A percentile compares a stretch with the other conserved stretches of the same genome.
phyloP scores from a whole-genome alignment of 2,888 invertebrate species.

The Dendrolimus houi region DNA sequence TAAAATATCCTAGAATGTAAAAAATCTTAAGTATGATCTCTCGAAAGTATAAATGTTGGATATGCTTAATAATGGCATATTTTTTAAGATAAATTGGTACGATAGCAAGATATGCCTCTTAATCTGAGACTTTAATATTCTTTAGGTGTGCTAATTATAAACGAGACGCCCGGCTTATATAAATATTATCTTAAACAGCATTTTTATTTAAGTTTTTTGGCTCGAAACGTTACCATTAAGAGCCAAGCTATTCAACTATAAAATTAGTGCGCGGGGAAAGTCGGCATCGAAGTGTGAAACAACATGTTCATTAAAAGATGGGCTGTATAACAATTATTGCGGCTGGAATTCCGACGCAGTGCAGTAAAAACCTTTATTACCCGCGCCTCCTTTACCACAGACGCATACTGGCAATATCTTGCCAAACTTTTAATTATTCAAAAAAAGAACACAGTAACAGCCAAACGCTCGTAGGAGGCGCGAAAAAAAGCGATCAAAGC shows the following conservation, averaged over 20 bases:
- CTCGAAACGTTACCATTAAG: too few relatives aligned
- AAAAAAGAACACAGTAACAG: slow-evolving; percentile 28
- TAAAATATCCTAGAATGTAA: not conserved
- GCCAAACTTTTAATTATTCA: slow-evolving; percentile 55
- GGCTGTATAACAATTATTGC: slow-evolving; percentile 31
- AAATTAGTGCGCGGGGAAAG: too few relatives aligned
- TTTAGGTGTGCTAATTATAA: not conserved
- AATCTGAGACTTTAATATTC: not conserved
- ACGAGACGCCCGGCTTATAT: not conserved
- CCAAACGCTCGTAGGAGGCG: slow-evolving; percentile 2
- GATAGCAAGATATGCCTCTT: not conserved
- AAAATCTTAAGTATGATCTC: not conserved
- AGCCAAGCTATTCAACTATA: too few relatives aligned
- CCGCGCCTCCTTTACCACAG: slow-evolving; percentile 24
- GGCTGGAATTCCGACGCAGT: slow-evolving; percentile 29
- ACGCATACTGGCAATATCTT: slow-evolving; percentile 29
- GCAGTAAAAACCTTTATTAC: slow-evolving; percentile 38
- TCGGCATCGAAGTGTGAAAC: slow-evolving; percentile 26
- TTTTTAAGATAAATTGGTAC: not conserved
- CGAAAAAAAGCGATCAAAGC: slow-evolving; percentile 26
- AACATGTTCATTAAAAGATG: slow-evolving; percentile 30
- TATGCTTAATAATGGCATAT: not conserved
- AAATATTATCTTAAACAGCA: not conserved
- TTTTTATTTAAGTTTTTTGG: not conserved
- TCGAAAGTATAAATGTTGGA: not conserved